Base-by-base conservation (phyloP, 2,113 vertebrate species). In the Nematolebias whitei region DNA sequence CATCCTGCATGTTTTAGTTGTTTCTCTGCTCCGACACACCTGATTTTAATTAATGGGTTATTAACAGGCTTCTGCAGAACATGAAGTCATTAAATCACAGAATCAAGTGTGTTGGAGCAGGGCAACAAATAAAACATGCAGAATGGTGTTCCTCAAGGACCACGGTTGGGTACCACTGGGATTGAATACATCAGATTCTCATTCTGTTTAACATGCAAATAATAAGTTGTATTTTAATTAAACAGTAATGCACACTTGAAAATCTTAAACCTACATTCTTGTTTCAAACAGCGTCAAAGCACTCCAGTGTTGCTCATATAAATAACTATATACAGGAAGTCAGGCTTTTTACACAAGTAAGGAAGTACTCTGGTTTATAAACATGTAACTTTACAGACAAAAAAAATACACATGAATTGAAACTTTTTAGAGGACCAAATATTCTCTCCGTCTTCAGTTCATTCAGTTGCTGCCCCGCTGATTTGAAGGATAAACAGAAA, bases 401-500 rank as follows among this genome's bases (percentile, higher is more conserved):
- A 71, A 71, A 7, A 62, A 16, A n/a, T 24, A 35, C 35, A 41
- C 18, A 38, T 19, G 6, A 8, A 35, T 35, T 35, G 5, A 60
- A 32, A 23, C 41, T 52, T 15, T 41, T 4, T 1, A 12, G 14
- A 16, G 0, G n/a, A 58, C 7, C 8, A 38, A 19, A 29, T 43
- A 2, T 26, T 23, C 10, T 62, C 15, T 29, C 5, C 58, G 3
- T 13, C 1, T 3, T 18, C 15, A 4, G 12, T 26, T 78, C 20
- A 91, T 8, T 92, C 90, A 1, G 81, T 78, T 2, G 76, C 82
- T 10, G 71, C 59, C 45, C 97, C 95, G 5, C 95, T 73, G 2
- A 98, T 66, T 90, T 97, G 95, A 68, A 98, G 90, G 55, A 98
- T 85, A 81, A 95, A 95, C 56, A 95, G 93, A 74, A 99, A 99